Evolutionary conservation across 2,888 invertebrate species (phyloP), one percentile per base, ranked within the genome.

Genomic region (Hanleya hanleyi): DNA sequence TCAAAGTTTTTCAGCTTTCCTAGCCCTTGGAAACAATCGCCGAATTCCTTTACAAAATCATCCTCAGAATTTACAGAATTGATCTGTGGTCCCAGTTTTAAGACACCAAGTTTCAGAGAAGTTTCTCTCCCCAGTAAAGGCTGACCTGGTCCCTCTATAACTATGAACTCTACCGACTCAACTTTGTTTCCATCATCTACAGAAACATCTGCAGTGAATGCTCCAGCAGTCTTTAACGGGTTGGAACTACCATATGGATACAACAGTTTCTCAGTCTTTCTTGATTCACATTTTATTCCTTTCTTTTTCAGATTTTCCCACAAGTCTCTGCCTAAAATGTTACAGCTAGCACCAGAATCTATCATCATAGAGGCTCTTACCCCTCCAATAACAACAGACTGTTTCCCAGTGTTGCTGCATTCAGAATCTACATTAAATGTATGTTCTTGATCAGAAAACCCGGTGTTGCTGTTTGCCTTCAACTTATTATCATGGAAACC

Each of bases 211-310:
- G 71, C 67, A 1, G 29, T 67, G 37, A 77, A 75, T 32, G 32
- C 36, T 26, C 69, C 73, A n/a, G 64, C 18, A 22, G 61, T 29
- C 12, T 67, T 32, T 0, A 33, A 41, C 36, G 57, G 47, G n/a
- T n/a, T n/a, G n/a, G n/a, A n/a, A n/a, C n/a, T n/a, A 22, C 77
- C 73, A 51, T 76, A 78, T 3, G 70, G 49, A 67, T 64, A 78
- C 12, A 76, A n/a, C 47, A 51, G 50, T 33, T 74, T 74, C 1
- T 7, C 15, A 33, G 67, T 67, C 38, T 51, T 67, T 12, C 51
- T n/a, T 15, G 71, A 71, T 33, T 26, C 67, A 68, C 77, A 77
- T 26, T 57, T 66, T 0, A 75, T 62, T 50, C 51, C 51, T 5
- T 50, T 35, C 12, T 15, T 22, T 65, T 77, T 77, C 65, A 77